Evolutionary conservation across 1,140 invertebrate genomes (phyloP).

Genomic region (Sarcophaga bullata): DNA sequence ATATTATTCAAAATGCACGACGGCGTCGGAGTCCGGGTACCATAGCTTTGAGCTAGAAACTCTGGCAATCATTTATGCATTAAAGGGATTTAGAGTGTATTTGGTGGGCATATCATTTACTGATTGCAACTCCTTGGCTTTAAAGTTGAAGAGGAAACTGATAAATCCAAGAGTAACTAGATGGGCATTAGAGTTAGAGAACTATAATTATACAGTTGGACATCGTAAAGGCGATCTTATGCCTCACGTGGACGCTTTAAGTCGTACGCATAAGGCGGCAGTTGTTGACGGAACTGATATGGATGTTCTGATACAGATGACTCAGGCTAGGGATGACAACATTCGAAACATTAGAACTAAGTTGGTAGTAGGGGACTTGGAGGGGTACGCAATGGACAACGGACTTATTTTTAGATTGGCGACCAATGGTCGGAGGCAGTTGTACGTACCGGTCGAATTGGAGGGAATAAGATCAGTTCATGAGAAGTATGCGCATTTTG

Average conservation of each 20-base stretch:
- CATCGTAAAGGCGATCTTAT: slow-evolving; percentile 45
- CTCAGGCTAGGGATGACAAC: too few relatives aligned
- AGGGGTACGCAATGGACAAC: slow-evolving; percentile 30
- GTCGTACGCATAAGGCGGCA: too few relatives aligned
- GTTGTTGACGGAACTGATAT: too few relatives aligned
- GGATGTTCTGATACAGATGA: too few relatives aligned
- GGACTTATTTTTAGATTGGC: slow-evolving; percentile 29
- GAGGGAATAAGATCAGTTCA: slow-evolving; percentile 30
- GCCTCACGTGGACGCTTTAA: slow-evolving; percentile 56
- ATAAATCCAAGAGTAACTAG: slow-evolving; percentile 57
- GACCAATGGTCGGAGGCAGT: background rate
- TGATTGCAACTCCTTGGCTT: slow-evolving; percentile 60
- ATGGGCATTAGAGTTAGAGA: slow-evolving; percentile 52
- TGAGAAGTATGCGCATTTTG: slow-evolving; percentile 36
- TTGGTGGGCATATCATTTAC: slow-evolving; percentile 66
- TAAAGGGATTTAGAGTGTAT: slow-evolving; percentile 68
- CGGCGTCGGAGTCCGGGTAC: slow-evolving; percentile 64
- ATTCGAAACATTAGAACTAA: too few relatives aligned
- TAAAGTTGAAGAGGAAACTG: slow-evolving; percentile 64
- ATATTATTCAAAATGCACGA: slow-evolving; percentile 65
- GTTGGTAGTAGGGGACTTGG: too few relatives aligned
- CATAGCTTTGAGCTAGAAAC: slow-evolving; percentile 66
- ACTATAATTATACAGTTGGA: slow-evolving; percentile 42
- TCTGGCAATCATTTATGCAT: too few relatives aligned
- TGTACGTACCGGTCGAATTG: slow-evolving; percentile 50